Evolutionary conservation across 2,888 invertebrate genomes (phyloP).

Genomic region (Microplitis deprimator): DNA sequence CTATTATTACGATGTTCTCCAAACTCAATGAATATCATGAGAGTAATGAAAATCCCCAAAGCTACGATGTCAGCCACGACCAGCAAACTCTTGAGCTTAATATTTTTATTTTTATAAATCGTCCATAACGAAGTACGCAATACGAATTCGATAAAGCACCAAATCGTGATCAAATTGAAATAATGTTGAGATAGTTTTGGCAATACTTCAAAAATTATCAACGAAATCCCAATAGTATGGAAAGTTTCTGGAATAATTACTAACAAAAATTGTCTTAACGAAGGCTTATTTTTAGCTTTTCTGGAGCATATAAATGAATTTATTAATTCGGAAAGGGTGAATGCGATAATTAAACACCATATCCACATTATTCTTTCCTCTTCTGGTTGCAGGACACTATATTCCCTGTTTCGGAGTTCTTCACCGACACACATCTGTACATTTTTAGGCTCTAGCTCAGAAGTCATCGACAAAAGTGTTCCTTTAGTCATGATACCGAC

Average conservation of each 20-base stretch:
- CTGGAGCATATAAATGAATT: background rate
- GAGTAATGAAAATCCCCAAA: background rate
- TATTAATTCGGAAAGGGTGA: background rate
- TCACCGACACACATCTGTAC: background rate
- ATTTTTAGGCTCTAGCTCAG: background rate
- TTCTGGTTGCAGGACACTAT: background rate
- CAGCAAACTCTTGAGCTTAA: background rate
- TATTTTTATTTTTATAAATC: background rate
- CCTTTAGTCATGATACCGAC: background rate
- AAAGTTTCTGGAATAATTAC: background rate
- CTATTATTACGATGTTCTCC: too few relatives aligned
- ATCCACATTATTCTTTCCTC: background rate
- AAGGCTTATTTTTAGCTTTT: background rate
- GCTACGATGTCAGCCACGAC: background rate
- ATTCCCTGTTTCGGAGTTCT: background rate
- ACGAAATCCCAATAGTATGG: background rate
- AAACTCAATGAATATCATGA: background rate
- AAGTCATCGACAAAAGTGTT: background rate
- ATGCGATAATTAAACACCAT: background rate
- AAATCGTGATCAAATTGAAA: background rate
- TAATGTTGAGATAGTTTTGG: background rate
- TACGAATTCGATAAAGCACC: background rate
- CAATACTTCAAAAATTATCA: background rate
- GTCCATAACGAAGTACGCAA: background rate
- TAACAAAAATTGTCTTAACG: background rate